phyloP scores from a whole-genome alignment of 2,797 vertebrate genomes.

The Periparus ater region DNA sequence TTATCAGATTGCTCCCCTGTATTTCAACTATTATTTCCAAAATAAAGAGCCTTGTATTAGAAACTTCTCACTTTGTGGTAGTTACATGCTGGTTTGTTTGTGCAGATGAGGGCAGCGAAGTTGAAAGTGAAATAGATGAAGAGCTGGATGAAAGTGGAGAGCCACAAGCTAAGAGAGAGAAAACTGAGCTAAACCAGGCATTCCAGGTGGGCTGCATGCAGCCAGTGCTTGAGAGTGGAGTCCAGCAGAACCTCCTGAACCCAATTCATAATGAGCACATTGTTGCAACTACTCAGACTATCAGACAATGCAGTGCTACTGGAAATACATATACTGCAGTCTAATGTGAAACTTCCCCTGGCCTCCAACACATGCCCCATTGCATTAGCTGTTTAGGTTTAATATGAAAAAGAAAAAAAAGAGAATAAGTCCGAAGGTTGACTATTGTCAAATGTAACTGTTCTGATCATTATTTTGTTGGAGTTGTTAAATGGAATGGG shows the following conservation, averaged over 20 bases:
- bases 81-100: conserved; percentile 67
- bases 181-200: conserved; percentile 78
- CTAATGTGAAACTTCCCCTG: conserved; percentile 68
- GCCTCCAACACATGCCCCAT: background rate
- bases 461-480: conserved; percentile 77
- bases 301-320: conserved; percentile 93
- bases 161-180: conserved; percentile 82
- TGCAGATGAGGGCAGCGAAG: conserved; percentile 84
- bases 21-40: background rate
- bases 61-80: background rate
- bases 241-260: conserved; percentile 89
- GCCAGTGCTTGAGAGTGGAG: conserved; percentile 79
- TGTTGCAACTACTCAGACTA: conserved; percentile 88
- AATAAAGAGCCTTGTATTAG: background rate
- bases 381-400: conserved; percentile 70
- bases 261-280: conserved; percentile 92
- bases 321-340: conserved; percentile 96
- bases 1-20: background rate
- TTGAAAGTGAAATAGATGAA: conserved; percentile 84
- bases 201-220: conserved; percentile 82
- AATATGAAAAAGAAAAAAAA: conserved; percentile 59
- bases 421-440: conserved; percentile 67
- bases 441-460: conserved; percentile 79
- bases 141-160: conserved; percentile 83
- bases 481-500: conserved; percentile 77